Conservation (phyloP, 2,888 invertebrate species). For the Agrochola circellaris region DNA sequence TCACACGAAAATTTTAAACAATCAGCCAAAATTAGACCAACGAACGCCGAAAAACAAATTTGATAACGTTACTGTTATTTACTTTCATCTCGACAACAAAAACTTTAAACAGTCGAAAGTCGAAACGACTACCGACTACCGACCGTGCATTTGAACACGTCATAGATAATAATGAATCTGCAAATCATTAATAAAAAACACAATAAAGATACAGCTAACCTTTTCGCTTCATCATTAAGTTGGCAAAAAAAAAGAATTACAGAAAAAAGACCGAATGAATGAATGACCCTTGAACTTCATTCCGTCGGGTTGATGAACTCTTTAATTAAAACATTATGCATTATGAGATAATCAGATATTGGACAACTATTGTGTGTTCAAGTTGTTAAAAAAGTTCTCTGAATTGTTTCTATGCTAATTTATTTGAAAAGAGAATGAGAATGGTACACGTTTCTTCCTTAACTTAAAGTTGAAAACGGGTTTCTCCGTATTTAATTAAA, state of each 20-base stretch:
- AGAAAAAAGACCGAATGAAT: constrained; percentile 49
- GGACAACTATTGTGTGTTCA: constrained; percentile 45
- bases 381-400: constrained; percentile 41
- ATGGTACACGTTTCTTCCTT: constrained; percentile 37
- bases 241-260: constrained; percentile 41
- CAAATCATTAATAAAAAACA: constrained; percentile 41
- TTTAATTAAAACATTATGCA: constrained; percentile 75
- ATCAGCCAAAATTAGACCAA: constrained; percentile 31
- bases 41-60: constrained; percentile 26
- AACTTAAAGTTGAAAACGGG: constrained; percentile 9
- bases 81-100: constrained; percentile 58
- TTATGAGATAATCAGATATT: constrained; percentile 65
- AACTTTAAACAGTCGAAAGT: constrained; percentile 29
- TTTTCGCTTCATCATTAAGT: constrained; percentile 36
- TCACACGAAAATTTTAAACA: constrained; percentile 11
- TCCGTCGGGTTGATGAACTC: constrained; percentile 69
- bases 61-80: constrained; percentile 47
- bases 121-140: constrained; percentile 38
- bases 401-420: constrained; percentile 54
- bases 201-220: constrained; percentile 17
- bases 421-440: constrained; percentile 33
- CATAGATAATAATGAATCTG: constrained; percentile 61
- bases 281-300: constrained; percentile 73
- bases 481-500: constrained; percentile 47
- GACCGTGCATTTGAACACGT: constrained; percentile 43